Percentiles rank a stretch among this genome's conserved stretches.
Conservation (phyloP, 2,888 invertebrate genomes). For the Leptopilina drosophilae region DNA sequence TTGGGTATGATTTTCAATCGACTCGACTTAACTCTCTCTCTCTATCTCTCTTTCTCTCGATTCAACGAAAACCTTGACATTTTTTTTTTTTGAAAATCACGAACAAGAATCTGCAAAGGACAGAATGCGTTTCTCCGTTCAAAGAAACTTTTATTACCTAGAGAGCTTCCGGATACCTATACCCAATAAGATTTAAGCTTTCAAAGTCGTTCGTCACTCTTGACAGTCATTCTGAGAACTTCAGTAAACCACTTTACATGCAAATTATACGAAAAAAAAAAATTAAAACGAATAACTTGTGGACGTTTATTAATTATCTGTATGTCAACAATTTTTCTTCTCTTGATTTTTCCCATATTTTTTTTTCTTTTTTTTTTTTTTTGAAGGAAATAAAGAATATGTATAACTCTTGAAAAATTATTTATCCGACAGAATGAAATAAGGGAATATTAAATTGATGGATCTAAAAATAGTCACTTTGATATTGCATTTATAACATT, state of each 20-base stretch:
- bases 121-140: conserved; percentile 12
- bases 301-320: not conserved
- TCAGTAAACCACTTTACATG: conserved; percentile 27
- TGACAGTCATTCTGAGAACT: conserved; percentile 8
- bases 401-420: no score
- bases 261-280: not conserved
- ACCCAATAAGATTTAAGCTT: conserved; percentile 31
- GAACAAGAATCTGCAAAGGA: conserved; percentile 25
- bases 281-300: no score
- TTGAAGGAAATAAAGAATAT: no score
- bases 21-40: not conserved
- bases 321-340: not conserved
- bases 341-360: no score
- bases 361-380: no score
- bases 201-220: conserved; percentile 3
- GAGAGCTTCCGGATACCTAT: not conserved
- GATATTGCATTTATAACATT: not conserved
- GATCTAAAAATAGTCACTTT: not conserved
- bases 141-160: conserved; percentile 30
- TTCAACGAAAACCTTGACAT: conserved; percentile 25
- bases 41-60: no score
- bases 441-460: no score
- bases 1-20: conserved; percentile 29
- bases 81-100: conserved; percentile 12
- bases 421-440: no score